Evolutionary conservation across 2,797 vertebrate species (phyloP), one percentile per base, ranked within the genome.

Genomic region (Octomys mimax): DNA sequence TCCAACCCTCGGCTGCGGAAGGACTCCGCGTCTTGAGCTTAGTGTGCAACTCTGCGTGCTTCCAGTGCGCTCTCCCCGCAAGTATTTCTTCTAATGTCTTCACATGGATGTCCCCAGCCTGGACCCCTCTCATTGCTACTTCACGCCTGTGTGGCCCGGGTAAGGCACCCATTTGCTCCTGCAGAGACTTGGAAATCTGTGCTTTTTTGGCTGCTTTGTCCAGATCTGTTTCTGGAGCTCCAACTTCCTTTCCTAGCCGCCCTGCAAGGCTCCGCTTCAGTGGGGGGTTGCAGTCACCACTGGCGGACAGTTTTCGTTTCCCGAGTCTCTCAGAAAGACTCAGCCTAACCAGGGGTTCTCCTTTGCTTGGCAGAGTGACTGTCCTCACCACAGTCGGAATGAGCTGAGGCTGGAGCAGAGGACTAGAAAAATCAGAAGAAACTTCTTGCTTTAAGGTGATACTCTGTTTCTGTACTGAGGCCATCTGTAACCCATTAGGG

Each of bases 41-140:
- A 14, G 78, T 96, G 49, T 95, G 98, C 68, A 95, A 36, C 0
- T 97, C 97, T 96, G 97, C 97, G 49, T 96, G 97, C 92, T 97
- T 98, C 92, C 97, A 98, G 96, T n/a, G 98, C 9, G 99, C 99
- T 96, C 99, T 99, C 97, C 99, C 99, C 77, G 99, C 98, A 14
- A 98, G 99, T 95, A 99, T 99, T 98, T 99, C 99, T 97, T 99
- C 99, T 79, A 99, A 98, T 2, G 99, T 99, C 98, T 99, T 99
- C 96, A 99, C 99, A 0, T 97, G 99, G 62, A 99, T 99, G 95
- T 99, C 98, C 82, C 98, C 98, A 0, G 98, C 87, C 64, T 98
- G 98, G 49, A 97, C 92, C 71, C 97, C 87, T 94, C 94, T 98
- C 82, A 9, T 4, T 0, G 70, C 8, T 71, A 19, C n/a, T 71